Conservation (phyloP, 2,113 vertebrate species). For the Sinocyclocheilus rhinocerous region DNA sequence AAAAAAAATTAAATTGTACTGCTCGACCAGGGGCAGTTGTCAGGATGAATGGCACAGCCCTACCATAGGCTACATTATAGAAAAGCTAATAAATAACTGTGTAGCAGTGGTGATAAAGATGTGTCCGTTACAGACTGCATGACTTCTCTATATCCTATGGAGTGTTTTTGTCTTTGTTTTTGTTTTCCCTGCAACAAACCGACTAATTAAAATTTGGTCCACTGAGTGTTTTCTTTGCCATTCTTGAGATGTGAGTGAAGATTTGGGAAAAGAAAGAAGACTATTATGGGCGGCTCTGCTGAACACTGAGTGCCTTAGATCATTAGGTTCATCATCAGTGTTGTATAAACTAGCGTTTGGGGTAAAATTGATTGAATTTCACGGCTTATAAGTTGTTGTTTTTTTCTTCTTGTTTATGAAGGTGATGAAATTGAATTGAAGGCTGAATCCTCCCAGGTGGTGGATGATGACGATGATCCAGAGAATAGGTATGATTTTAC, state of each 20-base stretch:
- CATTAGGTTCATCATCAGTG: neutral
- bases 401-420: constrained; percentile 62
- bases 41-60: too few species aligned
- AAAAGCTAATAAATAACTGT: too few species aligned
- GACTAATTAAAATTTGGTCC: neutral
- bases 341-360: neutral
- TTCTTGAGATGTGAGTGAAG: too few species aligned
- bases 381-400: neutral
- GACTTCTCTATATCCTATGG: neutral
- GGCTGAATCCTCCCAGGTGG: constrained; percentile 71
- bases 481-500: constrained; percentile 93
- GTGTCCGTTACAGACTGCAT: neutral
- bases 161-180: too few species aligned
- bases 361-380: too few species aligned
- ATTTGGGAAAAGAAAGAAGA: too few species aligned
- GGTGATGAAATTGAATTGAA: constrained; percentile 89
- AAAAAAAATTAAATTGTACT: too few species aligned
- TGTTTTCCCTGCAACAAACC: neutral
- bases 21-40: too few species aligned
- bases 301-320: neutral
- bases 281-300: too few species aligned
- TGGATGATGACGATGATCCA: constrained; percentile 89
- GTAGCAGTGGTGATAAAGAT: too few species aligned
- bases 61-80: too few species aligned
- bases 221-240: neutral